These are phyloP conservation scores for Nerophis lumbriciformis DNA, from an alignment of 2,113 vertebrate species.

Conservation along the genomic window DNA sequence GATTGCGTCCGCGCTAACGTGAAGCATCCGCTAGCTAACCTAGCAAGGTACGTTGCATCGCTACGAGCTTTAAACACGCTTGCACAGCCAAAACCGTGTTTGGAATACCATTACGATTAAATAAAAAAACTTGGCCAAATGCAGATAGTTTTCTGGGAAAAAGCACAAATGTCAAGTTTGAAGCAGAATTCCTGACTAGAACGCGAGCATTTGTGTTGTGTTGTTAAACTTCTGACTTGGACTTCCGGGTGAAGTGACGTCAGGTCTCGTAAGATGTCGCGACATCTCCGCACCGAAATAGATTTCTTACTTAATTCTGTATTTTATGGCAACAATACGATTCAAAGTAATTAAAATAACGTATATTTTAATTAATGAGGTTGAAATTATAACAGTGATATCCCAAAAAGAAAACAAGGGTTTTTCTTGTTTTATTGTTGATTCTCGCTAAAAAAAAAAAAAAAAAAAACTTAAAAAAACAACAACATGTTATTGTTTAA, in stretches of 20 bases:
- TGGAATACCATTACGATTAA: not conserved
- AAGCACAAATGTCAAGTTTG: not conserved
- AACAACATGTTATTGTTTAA: too few relatives aligned
- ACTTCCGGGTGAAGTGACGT: not conserved
- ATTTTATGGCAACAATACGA: too few relatives aligned
- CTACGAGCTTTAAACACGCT: not conserved
- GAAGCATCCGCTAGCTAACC: not conserved
- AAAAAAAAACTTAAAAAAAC: too few relatives aligned
- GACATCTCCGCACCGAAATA: not conserved
- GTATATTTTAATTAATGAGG: too few relatives aligned
- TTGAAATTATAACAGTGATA: too few relatives aligned
- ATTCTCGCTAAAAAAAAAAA: too few relatives aligned
- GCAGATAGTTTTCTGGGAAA: not conserved
- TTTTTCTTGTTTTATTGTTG: too few relatives aligned
- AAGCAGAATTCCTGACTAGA: not conserved
- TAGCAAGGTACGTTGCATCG: too few relatives aligned
- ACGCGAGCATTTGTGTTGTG: not conserved
- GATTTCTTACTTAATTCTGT: not conserved
- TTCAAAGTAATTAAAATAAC: too few relatives aligned
- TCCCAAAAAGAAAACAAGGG: too few relatives aligned
- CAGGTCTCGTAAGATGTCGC: not conserved
- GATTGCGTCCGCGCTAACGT: not conserved
- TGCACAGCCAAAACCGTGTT: not conserved
- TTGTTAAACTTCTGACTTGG: not conserved
- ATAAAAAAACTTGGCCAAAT: not conserved